Evolutionary conservation across 2,113 vertebrate genomes (phyloP), one percentile per base, ranked within the genome.

Genomic region (Ptychochromis oligacanthus): DNA sequence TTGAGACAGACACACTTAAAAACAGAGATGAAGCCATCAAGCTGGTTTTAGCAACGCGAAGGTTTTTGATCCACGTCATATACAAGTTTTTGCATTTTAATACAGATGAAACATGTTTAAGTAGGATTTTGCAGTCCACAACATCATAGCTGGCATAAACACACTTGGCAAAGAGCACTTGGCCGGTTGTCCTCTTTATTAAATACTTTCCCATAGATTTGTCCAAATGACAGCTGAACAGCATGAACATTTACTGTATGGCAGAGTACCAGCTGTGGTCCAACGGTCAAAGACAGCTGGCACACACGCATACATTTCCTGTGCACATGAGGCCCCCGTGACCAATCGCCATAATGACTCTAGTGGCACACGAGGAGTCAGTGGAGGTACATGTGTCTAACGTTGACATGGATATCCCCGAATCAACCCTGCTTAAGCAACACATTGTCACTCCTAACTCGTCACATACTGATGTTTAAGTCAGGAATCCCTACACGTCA

Each of bases 221-320:
- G 75, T 75, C 64, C 76, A 58, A 34, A 36, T 24, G 61, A 89
- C 92, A 93, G 92, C 92, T 92, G 92, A 84, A 82, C 17, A n/a
- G n/a, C n/a, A 17, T 18, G 79, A 75, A 55, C 17, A 75, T 90
- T 82, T 78, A 81, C 67, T 78, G 79, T 84, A 79, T 56, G 38
- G 9, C 75, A 26, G 61, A 83, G 75, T 72, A 64, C 90, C 92
- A 93, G 91, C 88, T 92, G 92, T 77, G 65, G 65, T 83, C 79
- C 86, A 91, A 91, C 77, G 78, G 85, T 84, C 78, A 70, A 56
- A 79, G 78, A 86, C 87, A 91, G 75, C 88, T 84, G 87, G 70
- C 75, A 49, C 61, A 54, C 87, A 56, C 54, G 61, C 22, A 84
- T 74, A 82, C 24, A 57, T 26, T 58, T 34, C 56, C 62, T n/a